Base-by-base conservation (phyloP, 2,888 invertebrate genomes). In the Drosophila picticornis region DNA sequence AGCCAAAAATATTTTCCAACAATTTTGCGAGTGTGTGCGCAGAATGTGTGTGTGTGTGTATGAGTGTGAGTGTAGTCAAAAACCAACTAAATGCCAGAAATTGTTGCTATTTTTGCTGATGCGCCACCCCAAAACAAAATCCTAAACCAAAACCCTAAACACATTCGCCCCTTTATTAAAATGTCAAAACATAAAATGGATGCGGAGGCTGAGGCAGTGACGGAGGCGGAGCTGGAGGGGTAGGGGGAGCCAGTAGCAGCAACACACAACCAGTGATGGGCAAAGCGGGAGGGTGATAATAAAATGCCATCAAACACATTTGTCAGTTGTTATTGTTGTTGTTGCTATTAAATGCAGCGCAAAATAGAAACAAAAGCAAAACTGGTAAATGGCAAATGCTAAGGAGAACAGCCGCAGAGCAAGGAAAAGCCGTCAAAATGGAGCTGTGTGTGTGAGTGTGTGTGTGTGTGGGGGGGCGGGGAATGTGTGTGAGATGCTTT, bases 291-390 rank as follows among this genome's bases (percentile, higher is more conserved):
- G 22, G 31, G 34, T 25, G 29, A 81, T 84, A 81, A 84, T 84
- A 88, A 88, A 84, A 84, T 60, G 83, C 73, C 77, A 80, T 74
- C 77, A 71, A 82, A 70, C 88, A 82, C 90, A 84, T 89, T 89
- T 89, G 75, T 87, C 89, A 73, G 89, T 43, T 77, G 72, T 72
- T 75, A 51, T 69, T 64, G 53, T 57, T 63, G 67, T 51, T 69
- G 69, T 68, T 68, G 66, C 74, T 82, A 83, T 87, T 83, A 86
- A 81, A 79, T 85, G 86, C 84, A 86, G 70, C 68, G 55, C 73
- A 61, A 48, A 73, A 78, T 63, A 60, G 59, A 68, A 77, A 86
- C 84, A 84, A 89, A 89, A 63, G 65, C 62, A 57, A 59, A 68
- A 46, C 71, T 55, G 71, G 29, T 32, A 78, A 77, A 73, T 73